Conservation (phyloP, 2,888 invertebrate genomes). For the Blastobasis adustella region DNA sequence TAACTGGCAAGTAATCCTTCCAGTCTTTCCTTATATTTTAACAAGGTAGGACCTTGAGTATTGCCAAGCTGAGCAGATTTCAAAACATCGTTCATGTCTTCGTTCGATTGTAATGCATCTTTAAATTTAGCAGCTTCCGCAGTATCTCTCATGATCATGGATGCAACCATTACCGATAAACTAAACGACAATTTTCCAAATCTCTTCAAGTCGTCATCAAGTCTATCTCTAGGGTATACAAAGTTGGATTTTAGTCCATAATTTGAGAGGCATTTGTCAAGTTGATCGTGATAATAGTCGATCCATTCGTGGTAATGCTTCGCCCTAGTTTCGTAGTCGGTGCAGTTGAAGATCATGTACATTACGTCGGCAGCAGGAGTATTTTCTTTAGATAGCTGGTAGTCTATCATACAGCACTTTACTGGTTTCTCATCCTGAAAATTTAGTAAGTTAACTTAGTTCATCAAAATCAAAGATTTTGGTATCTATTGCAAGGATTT, state of each 20-base stretch:
- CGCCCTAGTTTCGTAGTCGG: constrained; percentile 12
- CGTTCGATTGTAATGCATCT: constrained; percentile 7
- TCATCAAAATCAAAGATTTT: too few relatives aligned
- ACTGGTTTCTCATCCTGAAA: not conserved
- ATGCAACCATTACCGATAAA: constrained; percentile 14
- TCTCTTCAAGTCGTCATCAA: constrained; percentile 26
- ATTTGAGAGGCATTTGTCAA: constrained; percentile 1
- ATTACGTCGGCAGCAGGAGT: constrained; percentile 3
- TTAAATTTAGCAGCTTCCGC: constrained; percentile 21
- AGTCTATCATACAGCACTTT: constrained; percentile 10
- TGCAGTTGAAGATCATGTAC: constrained; percentile 20
- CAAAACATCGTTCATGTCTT: too few relatives aligned
- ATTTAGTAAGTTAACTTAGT: too few relatives aligned
- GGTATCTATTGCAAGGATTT: too few relatives aligned
- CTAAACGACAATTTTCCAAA: constrained; percentile 21
- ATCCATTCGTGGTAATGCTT: constrained; percentile 6
- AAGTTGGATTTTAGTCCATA: constrained; percentile 22
- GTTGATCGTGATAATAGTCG: not conserved
- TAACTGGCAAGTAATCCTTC: too few relatives aligned
- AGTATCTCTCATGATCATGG: constrained; percentile 16
- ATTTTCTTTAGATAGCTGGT: constrained; percentile 9
- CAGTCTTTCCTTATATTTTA: too few relatives aligned
- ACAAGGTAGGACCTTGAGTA: too few relatives aligned
- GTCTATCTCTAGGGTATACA: constrained; percentile 24
- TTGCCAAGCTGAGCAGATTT: too few relatives aligned